Evolutionary conservation across 2,797 vertebrate genomes (phyloP), one percentile per base, ranked within the genome.

Genomic region (Onychomys leucogaster): DNA sequence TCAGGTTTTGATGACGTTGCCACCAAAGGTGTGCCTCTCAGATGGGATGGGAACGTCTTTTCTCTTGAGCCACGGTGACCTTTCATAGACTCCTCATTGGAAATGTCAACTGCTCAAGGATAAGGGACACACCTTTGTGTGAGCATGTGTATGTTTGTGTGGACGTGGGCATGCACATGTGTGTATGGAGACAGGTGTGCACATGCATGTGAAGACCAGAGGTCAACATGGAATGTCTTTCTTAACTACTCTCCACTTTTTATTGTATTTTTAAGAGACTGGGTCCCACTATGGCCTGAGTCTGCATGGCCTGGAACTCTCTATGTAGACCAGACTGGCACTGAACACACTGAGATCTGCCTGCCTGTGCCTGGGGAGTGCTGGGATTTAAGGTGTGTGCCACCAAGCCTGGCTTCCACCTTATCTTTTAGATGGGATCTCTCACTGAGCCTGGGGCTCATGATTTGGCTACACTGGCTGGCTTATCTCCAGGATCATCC

Each of bases 1-100:
- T 37, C 52, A 63, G 55, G 27, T 89, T 92, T 92, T 43, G 92
- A 19, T 89, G 76, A 93, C 57, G 27, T 52, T 73, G 75, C 57
- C 13, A 8, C 6, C 61, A 76, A 71, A 89, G n/a, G 4, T 46
- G 82, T 69, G 55, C 43, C 80, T 94, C 73, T 85, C 59, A 17
- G 27, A 81, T 14, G 43, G n/a, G 37, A 9, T 34, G 73, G 41
- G 52, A 32, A n/a, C 14, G 4, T 85, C 77, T 85, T 92, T 94
- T 85, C 49, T 84, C 65, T 46, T 49, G 11, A 67, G 32, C 61
- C 29, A 92, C 46, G 1, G 6, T 52, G 82, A 43, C 61, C 46
- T 69, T n/a, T 5, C 46, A 2, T 9, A 69, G 84, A n/a, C 21
- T 86, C 19, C 34, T 71, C 65, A 86, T 10, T n/a, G 32, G 67